These are phyloP conservation scores for Capreolus pygargus DNA, from an alignment of 2,113 vertebrate genomes.

Conservation along the genomic window DNA sequence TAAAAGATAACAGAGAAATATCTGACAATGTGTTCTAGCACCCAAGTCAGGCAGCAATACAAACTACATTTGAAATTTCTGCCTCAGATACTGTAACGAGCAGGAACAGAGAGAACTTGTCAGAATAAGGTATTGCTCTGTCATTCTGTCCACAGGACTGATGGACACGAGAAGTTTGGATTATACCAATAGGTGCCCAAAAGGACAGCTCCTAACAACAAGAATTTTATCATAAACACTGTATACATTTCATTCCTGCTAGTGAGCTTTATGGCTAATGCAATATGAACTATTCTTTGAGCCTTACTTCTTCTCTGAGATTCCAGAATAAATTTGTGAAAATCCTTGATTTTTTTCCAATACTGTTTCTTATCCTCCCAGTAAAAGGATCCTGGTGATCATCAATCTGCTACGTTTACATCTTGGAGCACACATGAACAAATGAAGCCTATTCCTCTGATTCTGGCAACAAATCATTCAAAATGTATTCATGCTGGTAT, in stretches of 20 bases:
- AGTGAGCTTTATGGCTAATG: background rate
- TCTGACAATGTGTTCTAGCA: background rate
- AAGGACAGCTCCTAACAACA: background rate
- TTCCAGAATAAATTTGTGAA: background rate
- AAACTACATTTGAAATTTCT: background rate
- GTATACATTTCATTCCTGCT: background rate
- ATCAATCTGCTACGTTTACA: background rate
- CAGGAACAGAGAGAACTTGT: background rate
- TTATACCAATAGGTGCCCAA: background rate
- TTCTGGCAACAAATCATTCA: background rate
- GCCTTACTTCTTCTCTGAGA: background rate
- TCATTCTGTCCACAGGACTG: background rate
- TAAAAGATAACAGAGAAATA: background rate
- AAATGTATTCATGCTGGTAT: background rate
- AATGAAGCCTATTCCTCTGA: background rate
- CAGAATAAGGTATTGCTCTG: background rate
- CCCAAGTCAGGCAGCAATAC: background rate
- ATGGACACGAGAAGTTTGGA: background rate
- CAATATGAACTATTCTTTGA: background rate
- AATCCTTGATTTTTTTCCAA: background rate
- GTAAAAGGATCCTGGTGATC: background rate
- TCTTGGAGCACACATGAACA: background rate
- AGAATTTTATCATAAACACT: background rate
- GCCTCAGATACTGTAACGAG: background rate
- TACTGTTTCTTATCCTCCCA: background rate